Base-by-base conservation (phyloP, 2,113 vertebrate species). In the Barnardius zonarius region DNA sequence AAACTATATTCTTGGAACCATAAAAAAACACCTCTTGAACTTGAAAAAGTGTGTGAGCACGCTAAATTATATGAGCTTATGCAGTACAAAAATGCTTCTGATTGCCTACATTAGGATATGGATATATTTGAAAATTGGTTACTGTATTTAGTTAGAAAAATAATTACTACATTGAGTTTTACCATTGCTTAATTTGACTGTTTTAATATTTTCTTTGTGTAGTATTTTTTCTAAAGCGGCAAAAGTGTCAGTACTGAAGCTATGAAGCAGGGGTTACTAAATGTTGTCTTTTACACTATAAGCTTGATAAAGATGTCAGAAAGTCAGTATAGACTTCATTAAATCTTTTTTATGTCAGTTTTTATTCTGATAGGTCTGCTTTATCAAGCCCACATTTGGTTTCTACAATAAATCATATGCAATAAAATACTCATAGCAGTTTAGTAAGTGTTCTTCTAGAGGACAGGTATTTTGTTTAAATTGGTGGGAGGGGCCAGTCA, bases 291-390 rank as follows among this genome's bases (percentile, higher is more conserved):
- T 92, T 61, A 89, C 43, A 75, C 85, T 92, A 88, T 72, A 73
- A 91, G 85, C 82, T 96, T 97, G 96, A 94, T 96, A 92, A 92
- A 97, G 90, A 90, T 97, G 78, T 95, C 88, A 96, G 88, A 51
- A 84, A 93, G 49, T 96, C 31, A 28, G 48, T 88, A 44, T n/a
- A 92, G 83, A 78, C 74, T 79, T 96, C 41, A 94, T 93, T 93
- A 96, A 96, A 94, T 94, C 80, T 96, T 68, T 94, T 95, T 95
- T 91, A 90, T 96, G 91, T 94, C 76, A 84, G 28, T 61, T 81
- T 92, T 95, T 70, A 1, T 92, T 93, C 43, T 88, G 85, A 88
- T 95, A 96, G 84, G 63, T 97, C 86, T 96, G 69, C 92, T 96
- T 96, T 96, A 86, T 96, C 78, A 95, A 88, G 79, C 86, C 76